These are phyloP conservation scores for Ceyx melanurus DNA, from an alignment of 2,113 vertebrate species.

Conservation along the genomic window DNA sequence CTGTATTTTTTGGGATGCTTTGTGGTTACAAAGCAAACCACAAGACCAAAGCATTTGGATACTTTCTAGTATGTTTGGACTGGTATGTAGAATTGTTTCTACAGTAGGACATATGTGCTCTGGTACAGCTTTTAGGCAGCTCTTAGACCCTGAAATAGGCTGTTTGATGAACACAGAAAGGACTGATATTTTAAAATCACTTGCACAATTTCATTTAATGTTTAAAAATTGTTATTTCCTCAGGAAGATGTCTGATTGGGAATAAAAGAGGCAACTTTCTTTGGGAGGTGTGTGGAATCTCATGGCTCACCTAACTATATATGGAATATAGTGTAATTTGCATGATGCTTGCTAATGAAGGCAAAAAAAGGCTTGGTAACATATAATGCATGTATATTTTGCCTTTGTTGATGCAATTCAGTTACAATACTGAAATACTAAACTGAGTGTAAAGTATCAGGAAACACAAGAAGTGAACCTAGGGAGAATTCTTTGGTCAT, in stretches of 20 bases:
- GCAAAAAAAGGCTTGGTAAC: background rate
- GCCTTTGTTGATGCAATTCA: background rate
- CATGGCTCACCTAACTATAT: background rate
- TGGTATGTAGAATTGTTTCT: background rate
- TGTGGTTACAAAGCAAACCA: slow-evolving; percentile 49
- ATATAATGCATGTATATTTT: background rate
- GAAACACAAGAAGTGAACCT: slow-evolving; percentile 27
- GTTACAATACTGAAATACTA: background rate
- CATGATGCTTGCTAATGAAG: background rate
- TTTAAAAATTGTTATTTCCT: background rate
- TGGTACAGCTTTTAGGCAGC: background rate
- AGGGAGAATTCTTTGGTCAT: slow-evolving; percentile 72
- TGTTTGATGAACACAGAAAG: background rate
- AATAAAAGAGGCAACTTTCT: background rate
- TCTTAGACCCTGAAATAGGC: background rate
- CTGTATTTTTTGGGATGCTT: slow-evolving; percentile 43
- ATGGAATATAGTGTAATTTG: background rate
- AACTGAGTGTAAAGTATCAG: slow-evolving; percentile 3
- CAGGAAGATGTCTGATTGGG: background rate
- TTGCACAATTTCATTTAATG: background rate
- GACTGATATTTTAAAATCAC: background rate
- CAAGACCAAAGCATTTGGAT: slow-evolving; percentile 12
- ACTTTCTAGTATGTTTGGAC: slow-evolving; percentile 8
- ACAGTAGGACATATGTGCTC: background rate
- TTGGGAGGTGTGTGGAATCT: background rate